Percentiles rank a stretch among this genome's conserved stretches.
These are phyloP conservation scores for Dicrostonyx torquatus DNA, from an alignment of 2,797 vertebrate genomes.

Conservation along the genomic window DNA sequence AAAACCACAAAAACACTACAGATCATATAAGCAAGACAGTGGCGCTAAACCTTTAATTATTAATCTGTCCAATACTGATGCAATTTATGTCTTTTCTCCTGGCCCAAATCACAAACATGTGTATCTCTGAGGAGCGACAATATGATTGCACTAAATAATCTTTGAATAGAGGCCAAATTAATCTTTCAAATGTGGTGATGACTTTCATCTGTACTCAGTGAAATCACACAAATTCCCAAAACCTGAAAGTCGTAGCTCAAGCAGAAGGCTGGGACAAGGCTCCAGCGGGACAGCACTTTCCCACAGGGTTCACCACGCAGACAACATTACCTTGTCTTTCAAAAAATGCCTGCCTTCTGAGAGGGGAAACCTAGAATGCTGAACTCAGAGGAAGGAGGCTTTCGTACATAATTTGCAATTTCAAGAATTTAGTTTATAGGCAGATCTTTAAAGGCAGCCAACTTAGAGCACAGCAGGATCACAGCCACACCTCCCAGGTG, in stretches of 20 bases:
- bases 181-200: conserved; percentile 77
- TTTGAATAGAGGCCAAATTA: conserved; percentile 84
- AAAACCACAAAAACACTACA: conserved; percentile 56
- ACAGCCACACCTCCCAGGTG: conserved; percentile 81
- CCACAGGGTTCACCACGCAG: conserved; percentile 72
- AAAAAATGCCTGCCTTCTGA: conserved; percentile 84
- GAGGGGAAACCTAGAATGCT: conserved; percentile 82
- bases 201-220: conserved; percentile 76
- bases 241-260: conserved; percentile 31
- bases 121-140: conserved; percentile 60
- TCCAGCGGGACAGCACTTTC: not conserved
- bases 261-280: conserved; percentile 15
- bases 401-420: conserved; percentile 84
- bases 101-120: conserved; percentile 47
- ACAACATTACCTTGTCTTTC: conserved; percentile 82
- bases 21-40: conserved; percentile 78
- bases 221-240: conserved; percentile 77
- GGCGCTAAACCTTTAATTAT: conserved; percentile 75
- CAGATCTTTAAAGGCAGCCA: conserved; percentile 83
- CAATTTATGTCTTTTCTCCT: conserved; percentile 65
- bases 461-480: conserved; percentile 87
- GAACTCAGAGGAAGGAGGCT: conserved; percentile 78
- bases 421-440: conserved; percentile 86
- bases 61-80: conserved; percentile 73
- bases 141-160: conserved; percentile 73